phyloP scores from a whole-genome alignment of 1,140 invertebrate species.

The Panonychus citri region DNA sequence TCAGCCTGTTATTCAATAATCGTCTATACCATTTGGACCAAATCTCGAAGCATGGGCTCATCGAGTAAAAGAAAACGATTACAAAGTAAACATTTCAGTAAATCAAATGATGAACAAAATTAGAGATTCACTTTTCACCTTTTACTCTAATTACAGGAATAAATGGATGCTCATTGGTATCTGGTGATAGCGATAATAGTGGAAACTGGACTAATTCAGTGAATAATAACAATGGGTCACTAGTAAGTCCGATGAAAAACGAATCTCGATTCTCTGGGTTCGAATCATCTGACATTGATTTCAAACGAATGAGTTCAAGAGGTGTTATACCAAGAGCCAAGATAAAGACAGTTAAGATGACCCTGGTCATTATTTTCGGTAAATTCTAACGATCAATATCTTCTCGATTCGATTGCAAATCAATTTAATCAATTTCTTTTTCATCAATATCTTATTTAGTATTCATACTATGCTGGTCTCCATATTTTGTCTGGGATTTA shows the following conservation, averaged over 20 bases:
- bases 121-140: no score
- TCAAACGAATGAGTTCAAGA: slow-evolving; percentile 3
- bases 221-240: no score
- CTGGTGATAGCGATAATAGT: no score
- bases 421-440: not conserved
- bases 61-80: not conserved
- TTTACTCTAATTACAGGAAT: no score
- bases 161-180: no score
- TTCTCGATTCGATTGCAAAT: no score
- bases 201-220: no score
- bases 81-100: no score
- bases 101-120: no score
- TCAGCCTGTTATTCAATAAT: slow-evolving; percentile 72
- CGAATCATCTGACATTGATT: not conserved
- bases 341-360: slow-evolving; percentile 94
- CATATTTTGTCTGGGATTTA: slow-evolving; percentile 77
- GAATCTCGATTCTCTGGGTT: not conserved
- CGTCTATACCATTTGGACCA: slow-evolving; percentile 61
- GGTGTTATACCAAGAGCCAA: slow-evolving; percentile 79
- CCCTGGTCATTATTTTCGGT: slow-evolving; percentile 81
- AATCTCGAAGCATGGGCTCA: not conserved
- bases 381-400: slow-evolving; percentile 18
- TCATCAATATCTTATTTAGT: slow-evolving; percentile 34
- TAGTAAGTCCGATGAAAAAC: no score
- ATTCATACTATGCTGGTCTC: slow-evolving; percentile 84